These are phyloP conservation scores for Mythimna impura DNA, from an alignment of 2,888 invertebrate genomes.

Conservation along the genomic window DNA sequence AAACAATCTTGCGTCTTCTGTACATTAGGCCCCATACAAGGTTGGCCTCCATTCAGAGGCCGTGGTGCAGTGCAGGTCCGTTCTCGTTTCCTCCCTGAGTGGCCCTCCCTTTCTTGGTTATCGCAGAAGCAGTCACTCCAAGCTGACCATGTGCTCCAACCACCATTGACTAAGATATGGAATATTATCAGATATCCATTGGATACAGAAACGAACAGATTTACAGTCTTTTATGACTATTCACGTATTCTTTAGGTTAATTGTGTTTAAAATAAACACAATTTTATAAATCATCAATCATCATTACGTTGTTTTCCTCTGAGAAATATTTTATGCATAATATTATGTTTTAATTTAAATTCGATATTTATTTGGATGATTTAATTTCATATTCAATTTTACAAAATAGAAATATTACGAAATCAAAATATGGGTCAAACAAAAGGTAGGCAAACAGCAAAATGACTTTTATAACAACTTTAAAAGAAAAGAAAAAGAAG, in stretches of 20 bases:
- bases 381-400: not conserved
- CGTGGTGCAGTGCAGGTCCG: constrained; percentile 96
- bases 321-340: too few species aligned
- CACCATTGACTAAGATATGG: constrained; percentile 94
- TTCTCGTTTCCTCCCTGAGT: constrained; percentile 94
- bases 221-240: not conserved
- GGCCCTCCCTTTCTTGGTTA: constrained; percentile 89
- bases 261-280: not conserved
- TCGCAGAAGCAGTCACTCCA: constrained; percentile 96
- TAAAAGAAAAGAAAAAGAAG: constrained; percentile 31
- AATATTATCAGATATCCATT: not conserved
- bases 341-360: not conserved
- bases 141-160: constrained; percentile 97
- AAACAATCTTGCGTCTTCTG: constrained; percentile 96
- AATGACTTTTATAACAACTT: constrained; percentile 19
- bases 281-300: not conserved
- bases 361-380: not conserved
- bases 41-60: constrained; percentile 97
- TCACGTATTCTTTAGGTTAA: not conserved
- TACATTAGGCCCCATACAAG: constrained; percentile 95
- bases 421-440: not conserved
- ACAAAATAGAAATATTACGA: not conserved
- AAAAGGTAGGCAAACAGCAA: not conserved
- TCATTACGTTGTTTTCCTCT: not conserved
- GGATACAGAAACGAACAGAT: not conserved